Evolutionary conservation across 2,797 vertebrate species (phyloP).

Genomic region (Chaetophractus vellerosus): DNA sequence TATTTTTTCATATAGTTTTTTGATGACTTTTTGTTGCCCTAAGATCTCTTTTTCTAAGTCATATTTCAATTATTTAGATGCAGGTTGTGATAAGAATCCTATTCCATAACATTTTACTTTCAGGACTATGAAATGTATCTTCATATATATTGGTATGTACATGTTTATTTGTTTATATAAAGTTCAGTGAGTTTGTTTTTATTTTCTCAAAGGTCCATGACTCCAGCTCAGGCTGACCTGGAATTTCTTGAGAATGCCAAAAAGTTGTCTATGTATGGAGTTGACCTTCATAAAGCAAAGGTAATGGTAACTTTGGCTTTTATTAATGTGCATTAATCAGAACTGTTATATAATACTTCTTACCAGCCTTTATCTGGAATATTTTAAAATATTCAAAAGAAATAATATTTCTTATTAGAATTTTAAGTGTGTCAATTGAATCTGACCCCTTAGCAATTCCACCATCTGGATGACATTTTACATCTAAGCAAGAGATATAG

Average conservation of each 20-base stretch:
- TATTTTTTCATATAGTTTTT: constrained; percentile 17
- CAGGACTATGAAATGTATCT: constrained; percentile 48
- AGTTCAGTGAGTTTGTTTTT: constrained; percentile 43
- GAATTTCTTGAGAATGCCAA: constrained; percentile 99
- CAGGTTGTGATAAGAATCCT: constrained; percentile 19
- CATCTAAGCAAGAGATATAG: constrained; percentile 39
- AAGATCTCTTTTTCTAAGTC: constrained; percentile 52
- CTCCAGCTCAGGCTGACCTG: constrained; percentile 97
- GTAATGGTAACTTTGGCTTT: constrained; percentile 86
- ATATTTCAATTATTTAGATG: constrained; percentile 57
- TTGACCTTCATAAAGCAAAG: constrained; percentile 99
- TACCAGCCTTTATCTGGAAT: constrained; percentile 22
- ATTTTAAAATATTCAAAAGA: constrained; percentile 55
- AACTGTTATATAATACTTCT: not conserved
- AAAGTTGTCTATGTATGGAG: constrained; percentile 99
- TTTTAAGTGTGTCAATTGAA: constrained; percentile 40
- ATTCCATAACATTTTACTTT: constrained; percentile 59
- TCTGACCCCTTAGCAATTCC: not conserved
- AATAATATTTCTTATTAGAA: constrained; percentile 14
- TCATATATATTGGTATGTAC: not conserved
- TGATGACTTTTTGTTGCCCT: constrained; percentile 56
- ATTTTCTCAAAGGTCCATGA: constrained; percentile 94
- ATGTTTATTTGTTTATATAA: not conserved
- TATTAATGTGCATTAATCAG: not conserved
- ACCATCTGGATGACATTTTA: constrained; percentile 49